Conservation (phyloP, 1,140 invertebrate genomes). For the Nixonia krombeini region DNA sequence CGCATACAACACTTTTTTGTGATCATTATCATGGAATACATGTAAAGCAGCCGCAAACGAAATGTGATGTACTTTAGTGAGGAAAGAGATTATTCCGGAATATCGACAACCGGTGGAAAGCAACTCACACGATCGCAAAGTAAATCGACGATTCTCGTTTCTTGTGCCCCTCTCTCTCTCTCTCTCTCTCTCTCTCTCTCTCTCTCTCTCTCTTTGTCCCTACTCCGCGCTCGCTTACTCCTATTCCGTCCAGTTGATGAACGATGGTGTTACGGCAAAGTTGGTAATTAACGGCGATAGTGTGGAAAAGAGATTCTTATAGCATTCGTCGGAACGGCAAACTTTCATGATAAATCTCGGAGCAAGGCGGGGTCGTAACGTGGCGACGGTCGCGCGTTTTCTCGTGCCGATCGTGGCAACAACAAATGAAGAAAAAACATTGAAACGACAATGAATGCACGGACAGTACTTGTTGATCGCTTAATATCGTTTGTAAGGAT, state of each 20-base stretch:
- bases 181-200: no score
- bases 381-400: slow-evolving; percentile 14
- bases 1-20: no score
- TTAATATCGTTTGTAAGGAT: slow-evolving; percentile 49
- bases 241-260: no score
- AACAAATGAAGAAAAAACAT: slow-evolving; percentile 32
- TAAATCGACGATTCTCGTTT: no score
- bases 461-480: slow-evolving; percentile 45
- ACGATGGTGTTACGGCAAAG: background rate
- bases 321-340: background rate
- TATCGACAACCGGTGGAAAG: background rate
- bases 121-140: no score
- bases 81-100: no score
- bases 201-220: no score
- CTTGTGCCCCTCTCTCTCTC: no score
- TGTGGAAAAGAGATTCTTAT: background rate
- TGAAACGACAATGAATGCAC: slow-evolving; percentile 8
- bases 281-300: background rate
- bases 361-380: slow-evolving; percentile 10
- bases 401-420: slow-evolving; percentile 3
- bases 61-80: no score
- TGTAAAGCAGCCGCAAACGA: no score
- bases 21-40: no score
- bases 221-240: no score
- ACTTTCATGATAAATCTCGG: background rate